Evolutionary conservation across 2,113 vertebrate genomes (phyloP).

Genomic region (Spea bombifrons): DNA sequence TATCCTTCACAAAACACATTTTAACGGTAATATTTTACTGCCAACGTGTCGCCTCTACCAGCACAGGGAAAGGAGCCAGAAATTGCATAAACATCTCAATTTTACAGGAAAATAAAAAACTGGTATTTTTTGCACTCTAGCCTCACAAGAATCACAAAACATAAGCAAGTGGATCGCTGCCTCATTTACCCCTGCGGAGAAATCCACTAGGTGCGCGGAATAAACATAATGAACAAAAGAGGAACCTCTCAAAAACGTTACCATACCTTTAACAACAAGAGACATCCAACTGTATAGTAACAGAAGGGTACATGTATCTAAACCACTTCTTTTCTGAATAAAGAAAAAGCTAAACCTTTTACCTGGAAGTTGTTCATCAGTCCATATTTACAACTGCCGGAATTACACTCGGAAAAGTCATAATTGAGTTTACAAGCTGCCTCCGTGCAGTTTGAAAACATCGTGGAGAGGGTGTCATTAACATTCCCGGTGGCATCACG

Average conservation of each 20-base stretch:
- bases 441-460: slow-evolving; percentile 77
- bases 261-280: too few relatives aligned
- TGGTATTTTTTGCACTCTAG: neutral
- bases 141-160: neutral
- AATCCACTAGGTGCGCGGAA: neutral
- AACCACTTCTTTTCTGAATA: too few relatives aligned
- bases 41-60: too few relatives aligned
- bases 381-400: slow-evolving; percentile 69
- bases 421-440: slow-evolving; percentile 85
- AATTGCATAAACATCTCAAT: too few relatives aligned
- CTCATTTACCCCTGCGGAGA: neutral
- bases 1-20: too few relatives aligned
- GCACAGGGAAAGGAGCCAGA: too few relatives aligned
- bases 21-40: too few relatives aligned
- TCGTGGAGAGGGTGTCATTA: slow-evolving; percentile 70
- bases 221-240: neutral
- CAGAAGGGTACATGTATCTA: too few relatives aligned
- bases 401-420: slow-evolving; percentile 81
- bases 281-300: too few relatives aligned
- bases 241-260: too few relatives aligned
- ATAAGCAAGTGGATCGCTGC: neutral
- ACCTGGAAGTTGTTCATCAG: slow-evolving; percentile 88
- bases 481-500: slow-evolving; percentile 81
- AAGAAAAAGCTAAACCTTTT: neutral
- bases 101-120: neutral